Conservation (phyloP, 1,140 invertebrate species). For the Drosophila triauraria region DNA sequence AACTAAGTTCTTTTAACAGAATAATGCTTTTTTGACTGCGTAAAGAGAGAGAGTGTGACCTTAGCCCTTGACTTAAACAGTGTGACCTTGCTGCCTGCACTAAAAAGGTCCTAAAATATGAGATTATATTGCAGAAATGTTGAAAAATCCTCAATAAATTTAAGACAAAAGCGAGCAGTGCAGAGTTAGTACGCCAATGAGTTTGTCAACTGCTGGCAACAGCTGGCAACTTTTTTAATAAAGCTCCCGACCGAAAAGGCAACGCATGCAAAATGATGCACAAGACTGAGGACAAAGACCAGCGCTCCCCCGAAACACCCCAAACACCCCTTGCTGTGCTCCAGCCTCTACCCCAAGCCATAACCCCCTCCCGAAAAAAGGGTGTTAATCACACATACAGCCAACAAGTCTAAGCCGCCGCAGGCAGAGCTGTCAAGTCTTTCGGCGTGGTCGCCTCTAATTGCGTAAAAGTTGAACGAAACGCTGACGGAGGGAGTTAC, state of each 20-base stretch:
- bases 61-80: background rate
- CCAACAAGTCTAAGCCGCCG: constrained; percentile 47
- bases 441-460: constrained; percentile 50
- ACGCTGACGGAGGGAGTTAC: constrained; percentile 37
- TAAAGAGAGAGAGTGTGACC: background rate
- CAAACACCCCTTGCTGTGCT: background rate
- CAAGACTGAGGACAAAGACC: constrained; percentile 46
- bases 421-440: constrained; percentile 45
- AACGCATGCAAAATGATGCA: constrained; percentile 73
- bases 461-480: constrained; percentile 54
- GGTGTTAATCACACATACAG: constrained; percentile 48
- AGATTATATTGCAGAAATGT: too few relatives aligned
- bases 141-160: too few relatives aligned
- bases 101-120: too few relatives aligned
- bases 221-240: constrained; percentile 78
- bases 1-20: background rate
- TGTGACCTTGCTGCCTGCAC: background rate
- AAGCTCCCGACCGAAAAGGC: constrained; percentile 48
- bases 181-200: constrained; percentile 51
- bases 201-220: constrained; percentile 75
- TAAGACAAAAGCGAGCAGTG: background rate
- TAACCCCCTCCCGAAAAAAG: constrained; percentile 14
- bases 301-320: too few relatives aligned
- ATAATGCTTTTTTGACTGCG: background rate
- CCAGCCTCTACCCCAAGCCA: background rate